phyloP scores from a whole-genome alignment of 1,140 invertebrate species.

The Araneus ventricosus region DNA sequence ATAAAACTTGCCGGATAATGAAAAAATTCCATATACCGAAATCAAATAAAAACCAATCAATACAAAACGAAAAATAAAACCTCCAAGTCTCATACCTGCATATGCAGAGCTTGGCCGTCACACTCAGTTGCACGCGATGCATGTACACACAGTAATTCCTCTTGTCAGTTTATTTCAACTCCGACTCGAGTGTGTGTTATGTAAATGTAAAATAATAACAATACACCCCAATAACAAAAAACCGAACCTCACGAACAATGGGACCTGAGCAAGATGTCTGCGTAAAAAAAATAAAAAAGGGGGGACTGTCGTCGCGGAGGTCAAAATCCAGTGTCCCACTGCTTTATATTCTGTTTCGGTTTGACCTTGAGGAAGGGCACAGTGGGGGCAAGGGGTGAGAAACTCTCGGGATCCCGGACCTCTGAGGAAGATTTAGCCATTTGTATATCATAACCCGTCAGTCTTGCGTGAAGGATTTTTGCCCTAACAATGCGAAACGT shows the following conservation, averaged over 20 bases:
- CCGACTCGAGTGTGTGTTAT: not conserved
- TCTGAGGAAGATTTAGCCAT: slow-evolving; percentile 17
- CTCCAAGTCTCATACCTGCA: too few relatives aligned
- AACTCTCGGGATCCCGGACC: slow-evolving; percentile 30
- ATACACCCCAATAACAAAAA: not conserved
- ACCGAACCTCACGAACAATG: slow-evolving; percentile 19
- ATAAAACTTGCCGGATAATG: not conserved
- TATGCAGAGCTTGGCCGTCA: slow-evolving; percentile 30
- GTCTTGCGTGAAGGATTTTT: slow-evolving; percentile 30
- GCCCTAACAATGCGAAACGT: not conserved
- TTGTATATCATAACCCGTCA: slow-evolving; percentile 29
- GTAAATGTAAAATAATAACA: slow-evolving; percentile 22
- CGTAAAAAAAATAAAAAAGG: not conserved
- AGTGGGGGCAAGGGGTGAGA: slow-evolving; percentile 26
- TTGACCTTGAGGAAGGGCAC: slow-evolving; percentile 5
- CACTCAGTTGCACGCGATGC: not conserved
- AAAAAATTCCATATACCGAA: not conserved
- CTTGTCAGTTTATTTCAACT: slow-evolving; percentile 9
- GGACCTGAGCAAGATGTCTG: not conserved
- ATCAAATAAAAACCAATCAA: slow-evolving; percentile 33
- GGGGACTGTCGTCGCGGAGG: not conserved
- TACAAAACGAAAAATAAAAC: not conserved
- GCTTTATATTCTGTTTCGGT: slow-evolving; percentile 45
- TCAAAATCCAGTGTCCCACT: slow-evolving; percentile 53
- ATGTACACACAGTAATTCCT: not conserved